Evolutionary conservation across 2,888 invertebrate genomes (phyloP), one percentile per base, ranked within the genome.

Genomic region (Luffia ferchaultella): DNA sequence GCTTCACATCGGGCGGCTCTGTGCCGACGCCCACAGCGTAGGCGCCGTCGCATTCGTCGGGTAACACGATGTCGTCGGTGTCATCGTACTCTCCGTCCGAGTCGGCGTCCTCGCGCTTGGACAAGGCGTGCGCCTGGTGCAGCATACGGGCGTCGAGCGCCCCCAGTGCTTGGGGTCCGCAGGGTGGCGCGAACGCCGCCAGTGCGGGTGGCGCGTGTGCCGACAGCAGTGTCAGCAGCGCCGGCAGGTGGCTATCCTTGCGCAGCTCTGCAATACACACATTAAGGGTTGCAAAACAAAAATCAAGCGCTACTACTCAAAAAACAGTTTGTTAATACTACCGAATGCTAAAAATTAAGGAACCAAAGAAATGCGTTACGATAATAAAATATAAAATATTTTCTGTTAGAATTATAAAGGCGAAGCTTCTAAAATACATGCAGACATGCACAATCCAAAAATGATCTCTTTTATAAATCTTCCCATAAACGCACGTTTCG

Each of bases 351-450:
- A 76, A 47, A 75, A 80, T 80, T 77, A 82, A 83, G 83, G 83
- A 82, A 83, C 83, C 83, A 83, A 83, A 82, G 83, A 83, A 83
- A 83, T 83, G 83, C 83, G 83, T 83, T 82, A 82, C 72, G 70
- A 72, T 76, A 73, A 73, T 69, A 70, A 64, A 60, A 64, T 62
- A 59, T 62, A 62, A 63, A 62, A 66, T 67, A 73, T 71, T 73
- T 66, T 76, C 77, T 64, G 82, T 82, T 83, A 82, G 80, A 76
- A 78, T 76, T 64, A 72, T 69, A 76, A 63, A 80, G 83, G 83
- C 82, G 76, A 83, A 82, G 83, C 83, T 79, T 77, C 79, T 80
- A 80, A 68, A 30, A 67, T 17, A 76, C 83, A 83, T 83, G 83
- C 83, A 82, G 62, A 79, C 83, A 83, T 83, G 83, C 83, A 84